Evolutionary conservation across 2,797 vertebrate genomes (phyloP), one percentile per base, ranked within the genome.

Genomic region (Phataginus tricuspis): DNA sequence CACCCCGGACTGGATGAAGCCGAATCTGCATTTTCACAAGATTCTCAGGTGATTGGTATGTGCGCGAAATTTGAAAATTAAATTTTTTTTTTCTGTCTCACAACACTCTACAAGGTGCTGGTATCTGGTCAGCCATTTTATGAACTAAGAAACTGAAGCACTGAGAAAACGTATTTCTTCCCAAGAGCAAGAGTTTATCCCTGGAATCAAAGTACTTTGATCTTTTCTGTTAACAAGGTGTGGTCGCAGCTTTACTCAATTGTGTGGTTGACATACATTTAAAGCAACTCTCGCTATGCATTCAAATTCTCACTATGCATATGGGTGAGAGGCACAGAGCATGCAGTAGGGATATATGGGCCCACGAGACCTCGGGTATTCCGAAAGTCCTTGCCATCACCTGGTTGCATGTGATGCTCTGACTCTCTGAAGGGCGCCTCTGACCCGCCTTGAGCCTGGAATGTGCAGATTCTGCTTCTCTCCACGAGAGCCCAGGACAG

Each of bases 61-160:
- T 8, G 4, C 0, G 1, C 19, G 16, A 53, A 51, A n/a, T 57
- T 75, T 1, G 19, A 39, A 68, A 31, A 15, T 37, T 49, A 2
- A 37, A 27, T 4, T 18, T 25, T 14, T 18, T 25, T 37, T 2
- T 29, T 13, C 53, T 63, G 7, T 13, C 23, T 57, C 37, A 39
- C 16, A 12, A 15, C 31, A 8, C 15, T 21, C 16, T 51, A 0
- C 39, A 57, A 4, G 1, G 4, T 10, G 0, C 13, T 4, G 34
- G 55, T 10, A 15, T 15, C 25, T 59, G 45, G 19, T 19, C 90
- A 39, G 27, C 9, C 16, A 13, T 55, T 31, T 45, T 49, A 42
- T 25, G 53, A 39, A 34, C 16, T 6, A 25, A 61, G 64, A 84
- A 11, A 39, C 3, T 0, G 71, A 83, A 51, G 13, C 25, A 4